Evolutionary conservation across 2,888 invertebrate genomes (phyloP).

Genomic region (Barypeithes pellucidus): DNA sequence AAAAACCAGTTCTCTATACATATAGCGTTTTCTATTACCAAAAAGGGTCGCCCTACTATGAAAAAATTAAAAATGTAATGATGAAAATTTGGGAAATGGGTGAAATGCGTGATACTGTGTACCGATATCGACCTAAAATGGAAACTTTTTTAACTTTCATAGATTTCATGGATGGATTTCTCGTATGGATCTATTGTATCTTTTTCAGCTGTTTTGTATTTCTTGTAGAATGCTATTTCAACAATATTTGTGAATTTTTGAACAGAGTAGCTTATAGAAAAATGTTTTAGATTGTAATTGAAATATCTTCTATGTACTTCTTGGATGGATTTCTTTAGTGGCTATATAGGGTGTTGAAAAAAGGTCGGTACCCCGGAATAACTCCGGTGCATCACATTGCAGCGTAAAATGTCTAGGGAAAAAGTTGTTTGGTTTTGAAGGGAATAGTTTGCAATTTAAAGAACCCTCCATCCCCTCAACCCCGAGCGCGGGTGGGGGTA

Average conservation of each 20-base stretch:
- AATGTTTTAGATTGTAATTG: neutral
- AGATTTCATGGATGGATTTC: neutral
- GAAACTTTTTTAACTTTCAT: neutral
- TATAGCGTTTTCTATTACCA: neutral
- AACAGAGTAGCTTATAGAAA: neutral
- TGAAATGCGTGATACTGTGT: neutral
- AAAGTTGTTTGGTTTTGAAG: too few relatives aligned
- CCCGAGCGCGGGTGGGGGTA: too few relatives aligned
- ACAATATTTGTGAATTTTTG: neutral
- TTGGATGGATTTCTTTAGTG: too few relatives aligned
- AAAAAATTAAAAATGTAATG: neutral
- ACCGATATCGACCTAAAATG: neutral
- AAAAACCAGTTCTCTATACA: neutral
- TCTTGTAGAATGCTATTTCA: neutral
- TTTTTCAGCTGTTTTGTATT: neutral
- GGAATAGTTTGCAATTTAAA: too few relatives aligned
- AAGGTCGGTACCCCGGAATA: too few relatives aligned
- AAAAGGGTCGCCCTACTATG: neutral
- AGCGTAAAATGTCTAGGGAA: too few relatives aligned
- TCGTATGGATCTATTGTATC: neutral
- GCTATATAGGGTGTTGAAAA: too few relatives aligned
- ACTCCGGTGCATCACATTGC: too few relatives aligned
- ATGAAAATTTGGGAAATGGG: neutral
- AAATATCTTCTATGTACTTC: neutral
- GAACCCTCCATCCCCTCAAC: too few relatives aligned